Evolutionary conservation across 2,888 invertebrate genomes (phyloP).

Genomic region (Rhimphoctona megacephalus): DNA sequence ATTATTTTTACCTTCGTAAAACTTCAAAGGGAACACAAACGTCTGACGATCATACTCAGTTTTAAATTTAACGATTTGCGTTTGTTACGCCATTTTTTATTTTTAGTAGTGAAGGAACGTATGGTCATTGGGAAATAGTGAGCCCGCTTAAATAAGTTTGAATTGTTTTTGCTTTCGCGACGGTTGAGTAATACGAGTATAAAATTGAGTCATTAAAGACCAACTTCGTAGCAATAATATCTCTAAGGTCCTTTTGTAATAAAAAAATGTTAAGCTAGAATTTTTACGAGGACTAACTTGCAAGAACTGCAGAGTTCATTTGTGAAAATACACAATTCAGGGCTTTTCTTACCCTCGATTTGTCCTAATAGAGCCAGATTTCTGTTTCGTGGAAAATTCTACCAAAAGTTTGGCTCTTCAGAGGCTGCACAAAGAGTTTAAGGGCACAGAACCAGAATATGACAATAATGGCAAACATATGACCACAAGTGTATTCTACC

Average conservation of each 20-base stretch:
- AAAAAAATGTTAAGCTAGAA: neutral
- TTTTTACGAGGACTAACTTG: neutral
- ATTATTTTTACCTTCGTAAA: constrained; percentile 4
- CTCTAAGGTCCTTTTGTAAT: neutral
- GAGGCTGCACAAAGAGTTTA: constrained; percentile 15
- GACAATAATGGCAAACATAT: constrained; percentile 43
- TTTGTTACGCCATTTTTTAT: neutral
- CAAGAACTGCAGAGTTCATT: neutral
- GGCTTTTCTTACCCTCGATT: neutral
- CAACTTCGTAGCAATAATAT: neutral
- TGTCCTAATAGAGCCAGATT: neutral
- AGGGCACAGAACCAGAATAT: constrained; percentile 1
- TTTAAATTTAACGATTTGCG: constrained; percentile 6
- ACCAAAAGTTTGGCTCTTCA: neutral
- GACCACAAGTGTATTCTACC: constrained; percentile 18
- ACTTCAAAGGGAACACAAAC: constrained; percentile 5
- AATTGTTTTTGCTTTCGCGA: neutral
- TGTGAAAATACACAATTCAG: neutral
- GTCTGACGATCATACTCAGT: neutral
- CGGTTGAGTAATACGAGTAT: neutral
- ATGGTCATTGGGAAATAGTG: neutral
- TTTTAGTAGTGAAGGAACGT: neutral
- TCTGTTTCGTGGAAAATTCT: neutral
- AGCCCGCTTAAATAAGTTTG: neutral
- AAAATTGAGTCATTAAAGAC: constrained; percentile 1